Conservation (phyloP, 2,888 invertebrate genomes). For the Kuschelorhynchus macadamiae region DNA sequence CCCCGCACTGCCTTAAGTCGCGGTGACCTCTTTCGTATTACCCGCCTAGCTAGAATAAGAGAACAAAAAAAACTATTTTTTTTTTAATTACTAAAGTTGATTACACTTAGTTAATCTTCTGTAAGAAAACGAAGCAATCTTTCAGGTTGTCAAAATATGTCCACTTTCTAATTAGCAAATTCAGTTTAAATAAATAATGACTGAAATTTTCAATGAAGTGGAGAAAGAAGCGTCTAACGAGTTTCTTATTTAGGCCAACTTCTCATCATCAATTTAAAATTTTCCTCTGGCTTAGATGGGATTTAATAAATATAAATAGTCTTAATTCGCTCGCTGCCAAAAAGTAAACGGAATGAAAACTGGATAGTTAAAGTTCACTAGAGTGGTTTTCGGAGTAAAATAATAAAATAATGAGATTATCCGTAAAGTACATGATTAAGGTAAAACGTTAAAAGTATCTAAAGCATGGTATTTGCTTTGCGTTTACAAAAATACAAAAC, state of each 20-base stretch:
- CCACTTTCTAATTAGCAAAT: slow-evolving; percentile 26
- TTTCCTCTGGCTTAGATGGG: slow-evolving; percentile 12
- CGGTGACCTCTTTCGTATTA: too few species aligned
- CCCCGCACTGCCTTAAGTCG: too few species aligned
- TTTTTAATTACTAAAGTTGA: too few species aligned
- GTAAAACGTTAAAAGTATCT: too few species aligned
- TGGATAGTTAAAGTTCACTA: neutral
- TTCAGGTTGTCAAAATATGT: neutral
- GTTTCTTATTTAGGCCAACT: slow-evolving; percentile 20
- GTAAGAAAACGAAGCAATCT: neutral
- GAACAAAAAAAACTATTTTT: too few species aligned
- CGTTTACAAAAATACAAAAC: too few species aligned
- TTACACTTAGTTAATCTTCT: too few species aligned
- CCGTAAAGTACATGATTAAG: too few species aligned
- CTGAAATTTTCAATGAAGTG: slow-evolving; percentile 24
- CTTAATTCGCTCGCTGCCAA: slow-evolving; percentile 1
- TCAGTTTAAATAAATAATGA: slow-evolving; percentile 30
- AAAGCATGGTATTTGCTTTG: too few species aligned
- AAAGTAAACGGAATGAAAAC: neutral
- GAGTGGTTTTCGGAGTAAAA: too few species aligned
- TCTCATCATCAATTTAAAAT: slow-evolving; percentile 26
- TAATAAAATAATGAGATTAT: too few species aligned
- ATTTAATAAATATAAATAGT: slow-evolving; percentile 29
- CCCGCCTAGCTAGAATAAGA: too few species aligned
- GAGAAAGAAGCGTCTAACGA: slow-evolving; percentile 19